A percentile compares a stretch with the other conserved stretches of the same genome.
phyloP scores from a whole-genome alignment of 1,140 invertebrate species.

The Psix sp. region DNA sequence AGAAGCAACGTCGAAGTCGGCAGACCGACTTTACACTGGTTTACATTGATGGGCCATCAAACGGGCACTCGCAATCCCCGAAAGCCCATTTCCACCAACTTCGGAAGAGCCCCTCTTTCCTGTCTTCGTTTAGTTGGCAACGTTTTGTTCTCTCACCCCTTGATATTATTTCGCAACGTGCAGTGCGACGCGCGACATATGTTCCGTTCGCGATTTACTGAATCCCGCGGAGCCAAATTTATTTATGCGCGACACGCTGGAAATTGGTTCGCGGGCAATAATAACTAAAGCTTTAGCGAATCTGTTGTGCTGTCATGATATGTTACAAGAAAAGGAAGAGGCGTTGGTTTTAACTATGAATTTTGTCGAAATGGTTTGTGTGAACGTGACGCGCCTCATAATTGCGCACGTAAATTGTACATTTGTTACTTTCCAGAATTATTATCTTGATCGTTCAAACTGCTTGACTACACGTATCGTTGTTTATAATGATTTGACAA shows the following conservation, averaged over 20 bases:
- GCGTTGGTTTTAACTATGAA: slow-evolving; percentile 42
- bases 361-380: slow-evolving; percentile 41
- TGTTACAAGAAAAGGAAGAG: slow-evolving; percentile 43
- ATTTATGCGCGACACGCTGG: slow-evolving; percentile 55
- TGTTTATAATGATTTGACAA: not conserved
- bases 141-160: slow-evolving; percentile 36
- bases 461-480: slow-evolving; percentile 2
- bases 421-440: slow-evolving; percentile 28
- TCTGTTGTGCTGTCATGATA: slow-evolving; percentile 44
- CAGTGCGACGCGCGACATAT: slow-evolving; percentile 59
- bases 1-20: slow-evolving; percentile 36
- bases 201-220: slow-evolving; percentile 55
- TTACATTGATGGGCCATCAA: slow-evolving; percentile 72
- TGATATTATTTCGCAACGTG: slow-evolving; percentile 35
- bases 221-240: slow-evolving; percentile 55
- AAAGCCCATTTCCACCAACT: slow-evolving; percentile 64
- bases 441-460: slow-evolving; percentile 31
- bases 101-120: slow-evolving; percentile 45
- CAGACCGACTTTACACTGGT: slow-evolving; percentile 68
- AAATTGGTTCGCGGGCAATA: slow-evolving; percentile 53
- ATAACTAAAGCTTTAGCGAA: slow-evolving; percentile 38
- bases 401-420: slow-evolving; percentile 28
- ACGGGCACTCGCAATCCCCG: slow-evolving; percentile 66
- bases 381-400: slow-evolving; percentile 43
- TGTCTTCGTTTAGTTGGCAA: slow-evolving; percentile 27